Base-by-base conservation (phyloP, 2,888 invertebrate genomes). In the Frankliniella intonsa region DNA sequence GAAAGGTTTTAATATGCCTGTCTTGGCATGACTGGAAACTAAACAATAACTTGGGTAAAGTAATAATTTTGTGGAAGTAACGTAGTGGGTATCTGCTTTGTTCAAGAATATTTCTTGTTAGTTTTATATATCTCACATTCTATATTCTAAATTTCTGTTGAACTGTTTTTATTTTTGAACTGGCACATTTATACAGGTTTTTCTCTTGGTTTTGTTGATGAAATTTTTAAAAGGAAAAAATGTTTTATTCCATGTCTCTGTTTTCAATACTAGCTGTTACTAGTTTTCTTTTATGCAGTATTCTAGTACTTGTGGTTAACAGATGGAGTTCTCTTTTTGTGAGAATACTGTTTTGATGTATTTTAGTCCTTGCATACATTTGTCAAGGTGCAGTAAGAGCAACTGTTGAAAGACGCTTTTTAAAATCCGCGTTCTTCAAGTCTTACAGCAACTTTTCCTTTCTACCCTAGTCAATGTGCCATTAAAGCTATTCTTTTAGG, bases 31-130 rank as follows among this genome's bases (percentile, higher is more conserved):
- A 76, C 69, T 76, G 69, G 69, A 76, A 76, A 76, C 69, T 76
- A 76, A 76, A 76, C 69, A 76, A 76, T 76, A 76, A 76, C 69
- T 76, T 25, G 69, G 25, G 69, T 76, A 76, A 22, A 76, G 69
- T 9, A 76, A 76, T 76, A 12, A 25, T 11, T 76, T 22, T 76
- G 25, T 76, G 55, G 17, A 19, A 55, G 19, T 55, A 55, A 55
- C 55, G 5, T 55, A 76, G 14, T 76, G 25, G 9, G 12, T 76
- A 76, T 76, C 69, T 76, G 69, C 22, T 25, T 3, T 22, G 22
- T 25, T 76, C 25, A 76, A 25, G 8, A 25, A 9, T 25, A 76
- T 25, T 25, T 11, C 12, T 25, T 76, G 12, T 76, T 25, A 25
- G 1, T 76, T 25, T 19, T 8, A 25, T 22, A 76, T 12, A 14